These are phyloP conservation scores for Dendronephthya gigantea DNA, from an alignment of 64 coral and sea anemone genomes.

Conservation along the genomic window DNA sequence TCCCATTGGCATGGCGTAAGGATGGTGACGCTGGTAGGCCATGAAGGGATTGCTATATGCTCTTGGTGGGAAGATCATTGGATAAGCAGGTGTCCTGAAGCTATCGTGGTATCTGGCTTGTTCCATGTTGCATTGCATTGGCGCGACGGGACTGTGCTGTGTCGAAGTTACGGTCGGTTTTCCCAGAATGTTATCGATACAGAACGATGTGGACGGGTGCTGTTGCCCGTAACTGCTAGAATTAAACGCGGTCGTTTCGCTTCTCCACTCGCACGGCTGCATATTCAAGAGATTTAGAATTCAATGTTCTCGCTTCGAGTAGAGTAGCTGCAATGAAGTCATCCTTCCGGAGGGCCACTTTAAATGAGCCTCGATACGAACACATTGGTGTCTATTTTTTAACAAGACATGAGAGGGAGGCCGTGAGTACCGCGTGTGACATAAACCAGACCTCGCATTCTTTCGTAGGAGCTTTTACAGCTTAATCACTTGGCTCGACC, in stretches of 20 bases:
- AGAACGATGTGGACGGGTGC: not conserved
- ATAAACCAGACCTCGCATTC: not conserved
- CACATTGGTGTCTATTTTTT: not conserved
- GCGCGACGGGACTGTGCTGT: not conserved
- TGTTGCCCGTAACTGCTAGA: not conserved
- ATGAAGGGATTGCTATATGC: not conserved
- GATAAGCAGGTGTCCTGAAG: not conserved
- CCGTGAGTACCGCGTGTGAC: not conserved
- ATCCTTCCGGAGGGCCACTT: not conserved
- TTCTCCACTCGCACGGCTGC: conserved; percentile 5
- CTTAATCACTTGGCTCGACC: not conserved
- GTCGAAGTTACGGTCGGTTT: not conserved
- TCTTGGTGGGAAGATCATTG: not conserved
- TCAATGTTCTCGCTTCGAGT: not conserved
- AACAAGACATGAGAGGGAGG: not conserved
- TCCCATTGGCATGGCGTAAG: not conserved
- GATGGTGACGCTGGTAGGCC: conserved; percentile 1
- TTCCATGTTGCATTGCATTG: not conserved
- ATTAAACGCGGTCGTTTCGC: not conserved
- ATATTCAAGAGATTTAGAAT: not conserved
- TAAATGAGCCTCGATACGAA: not conserved
- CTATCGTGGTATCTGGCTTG: not conserved
- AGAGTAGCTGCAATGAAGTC: not conserved
- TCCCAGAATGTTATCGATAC: conserved; percentile 15
- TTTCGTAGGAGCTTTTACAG: not conserved